Percentiles rank a stretch among this genome's conserved stretches.
These are phyloP conservation scores for Catocala nupta DNA, from an alignment of 2,888 invertebrate species.

Conservation along the genomic window DNA sequence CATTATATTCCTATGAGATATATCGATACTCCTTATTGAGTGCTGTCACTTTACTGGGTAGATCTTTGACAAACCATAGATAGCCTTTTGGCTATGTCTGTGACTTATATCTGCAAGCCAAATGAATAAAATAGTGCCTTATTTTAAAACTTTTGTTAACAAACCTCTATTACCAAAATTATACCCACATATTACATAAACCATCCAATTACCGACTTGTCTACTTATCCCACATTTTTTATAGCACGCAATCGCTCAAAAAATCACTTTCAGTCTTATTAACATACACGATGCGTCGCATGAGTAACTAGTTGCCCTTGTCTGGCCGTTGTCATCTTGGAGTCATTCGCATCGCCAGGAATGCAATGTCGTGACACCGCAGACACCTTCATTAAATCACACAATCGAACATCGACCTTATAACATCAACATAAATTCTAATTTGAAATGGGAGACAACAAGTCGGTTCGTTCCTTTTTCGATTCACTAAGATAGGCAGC, in stretches of 20 bases:
- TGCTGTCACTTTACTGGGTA: no score
- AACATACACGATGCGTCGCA: conserved; percentile 51
- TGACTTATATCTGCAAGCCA: no score
- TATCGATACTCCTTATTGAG: no score
- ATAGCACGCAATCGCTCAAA: conserved; percentile 5
- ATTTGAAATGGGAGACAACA: conserved; percentile 12
- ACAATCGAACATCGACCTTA: conserved; percentile 48
- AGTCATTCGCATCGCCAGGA: conserved; percentile 84
- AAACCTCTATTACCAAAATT: no score
- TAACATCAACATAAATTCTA: neutral
- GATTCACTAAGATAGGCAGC: conserved; percentile 12
- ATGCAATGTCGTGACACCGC: conserved; percentile 83
- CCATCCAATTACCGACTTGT: neutral
- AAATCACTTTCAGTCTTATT: conserved; percentile 39
- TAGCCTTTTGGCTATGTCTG: no score
- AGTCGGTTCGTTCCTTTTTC: conserved; percentile 45
- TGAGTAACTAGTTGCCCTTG: conserved; percentile 79
- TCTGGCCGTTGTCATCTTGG: conserved; percentile 83
- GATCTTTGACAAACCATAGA: no score
- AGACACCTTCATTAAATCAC: conserved; percentile 35
- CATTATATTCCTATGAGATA: no score
- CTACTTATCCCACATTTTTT: neutral
- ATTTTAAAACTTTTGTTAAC: no score
- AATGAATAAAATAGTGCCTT: no score
- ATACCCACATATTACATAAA: no score